Evolutionary conservation across 2,888 invertebrate genomes (phyloP).

Genomic region (Lamellibrachia columna): DNA sequence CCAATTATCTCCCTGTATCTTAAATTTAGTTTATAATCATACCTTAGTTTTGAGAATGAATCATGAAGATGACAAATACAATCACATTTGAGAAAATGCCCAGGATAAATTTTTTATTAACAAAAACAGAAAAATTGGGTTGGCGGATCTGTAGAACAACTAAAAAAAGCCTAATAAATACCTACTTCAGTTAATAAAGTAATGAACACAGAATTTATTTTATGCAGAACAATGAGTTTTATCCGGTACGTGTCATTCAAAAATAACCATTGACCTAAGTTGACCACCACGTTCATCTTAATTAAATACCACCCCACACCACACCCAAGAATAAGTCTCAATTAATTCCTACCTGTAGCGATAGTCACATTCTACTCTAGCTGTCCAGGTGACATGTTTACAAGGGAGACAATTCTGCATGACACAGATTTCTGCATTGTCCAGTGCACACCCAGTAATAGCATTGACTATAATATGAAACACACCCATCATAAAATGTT

Average conservation of each 20-base stretch:
- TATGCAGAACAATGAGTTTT: too few relatives aligned
- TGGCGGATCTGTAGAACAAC: too few relatives aligned
- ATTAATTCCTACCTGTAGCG: background rate
- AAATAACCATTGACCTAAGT: background rate
- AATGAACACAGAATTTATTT: too few relatives aligned
- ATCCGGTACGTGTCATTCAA: background rate
- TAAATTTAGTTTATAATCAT: too few relatives aligned
- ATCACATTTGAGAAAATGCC: too few relatives aligned
- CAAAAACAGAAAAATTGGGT: too few relatives aligned
- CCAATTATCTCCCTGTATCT: too few relatives aligned
- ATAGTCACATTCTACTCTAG: background rate
- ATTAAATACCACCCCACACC: background rate
- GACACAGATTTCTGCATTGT: background rate
- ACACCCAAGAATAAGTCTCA: background rate
- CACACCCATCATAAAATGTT: slow-evolving; percentile 16
- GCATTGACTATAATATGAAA: background rate
- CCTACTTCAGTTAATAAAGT: too few relatives aligned
- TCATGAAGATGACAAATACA: too few relatives aligned
- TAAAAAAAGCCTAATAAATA: too few relatives aligned
- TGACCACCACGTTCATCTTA: background rate
- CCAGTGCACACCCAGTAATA: background rate
- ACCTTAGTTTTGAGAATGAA: too few relatives aligned
- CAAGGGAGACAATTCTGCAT: background rate
- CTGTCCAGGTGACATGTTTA: background rate
- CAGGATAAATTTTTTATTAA: too few relatives aligned